Evolutionary conservation across 1,140 invertebrate genomes (phyloP).

Genomic region (Brachionus calyciflorus): DNA sequence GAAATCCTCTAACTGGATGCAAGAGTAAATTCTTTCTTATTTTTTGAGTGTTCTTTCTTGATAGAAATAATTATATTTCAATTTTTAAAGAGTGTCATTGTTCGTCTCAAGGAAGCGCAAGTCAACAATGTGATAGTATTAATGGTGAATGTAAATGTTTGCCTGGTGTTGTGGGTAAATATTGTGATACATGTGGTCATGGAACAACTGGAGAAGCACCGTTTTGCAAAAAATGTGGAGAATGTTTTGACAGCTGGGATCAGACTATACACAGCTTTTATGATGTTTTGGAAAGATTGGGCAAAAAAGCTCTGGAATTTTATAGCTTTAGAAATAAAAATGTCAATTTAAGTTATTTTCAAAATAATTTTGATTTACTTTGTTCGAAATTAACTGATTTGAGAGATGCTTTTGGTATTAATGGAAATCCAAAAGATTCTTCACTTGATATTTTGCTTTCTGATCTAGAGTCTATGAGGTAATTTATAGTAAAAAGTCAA

Average conservation of each 20-base stretch:
- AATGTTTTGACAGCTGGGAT: conserved; percentile 96
- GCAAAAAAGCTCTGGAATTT: not conserved
- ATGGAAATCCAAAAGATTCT: not conserved
- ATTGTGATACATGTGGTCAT: conserved; percentile 88
- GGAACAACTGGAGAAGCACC: conserved; percentile 87
- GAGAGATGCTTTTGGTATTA: not conserved
- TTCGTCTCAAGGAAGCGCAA: not conserved
- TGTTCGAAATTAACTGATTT: not conserved
- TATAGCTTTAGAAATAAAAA: not conserved
- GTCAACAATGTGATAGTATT: conserved; percentile 55
- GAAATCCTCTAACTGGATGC: conserved; percentile 70
- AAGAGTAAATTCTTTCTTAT: not conserved
- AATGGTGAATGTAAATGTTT: conserved; percentile 68
- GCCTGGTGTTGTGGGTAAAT: conserved; percentile 83
- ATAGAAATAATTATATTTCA: not conserved
- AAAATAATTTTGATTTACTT: not conserved
- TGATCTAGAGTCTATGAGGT: not conserved
- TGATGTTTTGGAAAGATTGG: not conserved
- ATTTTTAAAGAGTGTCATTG: not conserved
- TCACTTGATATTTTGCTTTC: not conserved
- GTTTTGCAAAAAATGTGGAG: conserved; percentile 86
- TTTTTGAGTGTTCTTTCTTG: not conserved
- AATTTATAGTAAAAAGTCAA: not conserved
- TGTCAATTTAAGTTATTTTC: not conserved
- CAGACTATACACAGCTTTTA: not conserved